phyloP scores from a whole-genome alignment of 2,888 invertebrate genomes.

The Tenthredo scrophulariae region DNA sequence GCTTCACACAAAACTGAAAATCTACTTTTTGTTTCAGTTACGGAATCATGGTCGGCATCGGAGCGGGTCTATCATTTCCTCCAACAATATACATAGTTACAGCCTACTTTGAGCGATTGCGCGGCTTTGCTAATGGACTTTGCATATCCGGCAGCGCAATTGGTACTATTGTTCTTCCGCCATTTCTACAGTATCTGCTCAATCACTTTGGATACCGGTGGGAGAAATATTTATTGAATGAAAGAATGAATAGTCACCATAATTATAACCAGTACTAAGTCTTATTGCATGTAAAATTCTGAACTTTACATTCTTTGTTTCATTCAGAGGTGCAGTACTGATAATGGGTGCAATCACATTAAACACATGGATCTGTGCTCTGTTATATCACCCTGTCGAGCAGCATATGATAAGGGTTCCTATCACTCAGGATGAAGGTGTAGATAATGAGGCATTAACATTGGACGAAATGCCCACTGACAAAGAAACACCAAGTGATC shows the following conservation, averaged over 20 bases:
- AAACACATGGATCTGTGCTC: slow-evolving; percentile 89
- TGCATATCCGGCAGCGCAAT: slow-evolving; percentile 93
- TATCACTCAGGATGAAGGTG: slow-evolving; percentile 74
- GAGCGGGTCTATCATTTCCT: slow-evolving; percentile 91
- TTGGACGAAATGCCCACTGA: slow-evolving; percentile 65
- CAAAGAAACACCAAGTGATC: slow-evolving; percentile 51
- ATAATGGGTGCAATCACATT: slow-evolving; percentile 90
- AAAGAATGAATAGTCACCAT: background rate
- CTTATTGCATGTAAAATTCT: background rate
- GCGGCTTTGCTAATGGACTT: slow-evolving; percentile 92
- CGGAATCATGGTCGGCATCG: slow-evolving; percentile 91
- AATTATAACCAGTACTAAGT: background rate
- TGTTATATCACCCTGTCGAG: slow-evolving; percentile 91
- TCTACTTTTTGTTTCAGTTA: slow-evolving; percentile 80
- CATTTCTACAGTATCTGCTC: slow-evolving; percentile 86
- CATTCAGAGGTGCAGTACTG: slow-evolving; percentile 86
- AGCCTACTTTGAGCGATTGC: slow-evolving; percentile 88
- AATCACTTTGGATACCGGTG: slow-evolving; percentile 89
- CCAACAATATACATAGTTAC: slow-evolving; percentile 94
- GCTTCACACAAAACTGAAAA: background rate
- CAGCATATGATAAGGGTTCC: slow-evolving; percentile 85
- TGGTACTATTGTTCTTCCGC: slow-evolving; percentile 91
- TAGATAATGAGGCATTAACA: slow-evolving; percentile 71
- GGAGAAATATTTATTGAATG: slow-evolving; percentile 58
- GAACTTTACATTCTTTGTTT: slow-evolving; percentile 49